A percentile compares a stretch with the other conserved stretches of the same genome.
These are phyloP conservation scores for Ophion slaviceki DNA, from an alignment of 2,888 invertebrate genomes.

Conservation along the genomic window DNA sequence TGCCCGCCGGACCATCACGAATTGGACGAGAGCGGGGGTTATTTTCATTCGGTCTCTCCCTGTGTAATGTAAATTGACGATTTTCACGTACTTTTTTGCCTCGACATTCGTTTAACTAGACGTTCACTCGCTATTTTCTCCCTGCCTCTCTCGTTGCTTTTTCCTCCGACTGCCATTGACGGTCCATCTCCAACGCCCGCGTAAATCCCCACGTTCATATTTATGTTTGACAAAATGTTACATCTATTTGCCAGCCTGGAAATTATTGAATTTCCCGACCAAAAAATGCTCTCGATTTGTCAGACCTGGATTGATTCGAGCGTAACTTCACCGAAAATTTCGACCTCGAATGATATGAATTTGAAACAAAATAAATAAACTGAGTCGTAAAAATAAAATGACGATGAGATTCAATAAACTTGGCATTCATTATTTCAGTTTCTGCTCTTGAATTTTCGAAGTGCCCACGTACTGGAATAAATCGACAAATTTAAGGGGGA, in stretches of 20 bases:
- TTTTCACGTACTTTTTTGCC: not conserved
- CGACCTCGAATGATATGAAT: not conserved
- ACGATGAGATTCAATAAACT: too few relatives aligned
- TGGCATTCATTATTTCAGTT: too few relatives aligned
- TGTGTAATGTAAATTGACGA: not conserved
- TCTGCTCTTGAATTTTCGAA: too few relatives aligned
- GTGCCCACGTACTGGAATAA: too few relatives aligned
- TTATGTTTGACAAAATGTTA: not conserved
- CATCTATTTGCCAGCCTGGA: not conserved
- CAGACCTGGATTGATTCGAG: not conserved
- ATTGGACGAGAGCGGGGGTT: constrained; percentile 58
- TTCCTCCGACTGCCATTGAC: not conserved
- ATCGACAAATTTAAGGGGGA: too few relatives aligned
- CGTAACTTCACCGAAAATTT: not conserved
- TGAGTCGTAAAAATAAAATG: too few relatives aligned
- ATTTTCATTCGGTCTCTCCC: constrained; percentile 48
- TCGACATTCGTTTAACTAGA: not conserved
- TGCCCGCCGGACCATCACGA: constrained; percentile 51
- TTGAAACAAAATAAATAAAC: not conserved
- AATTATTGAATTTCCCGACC: not conserved
- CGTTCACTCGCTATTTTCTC: not conserved
- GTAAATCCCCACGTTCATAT: not conserved
- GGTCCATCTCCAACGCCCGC: not conserved
- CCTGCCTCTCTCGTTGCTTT: not conserved
- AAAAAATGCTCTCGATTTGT: not conserved